These are phyloP conservation scores for Cinara cedri DNA, from an alignment of 2,888 invertebrate genomes.

Conservation along the genomic window DNA sequence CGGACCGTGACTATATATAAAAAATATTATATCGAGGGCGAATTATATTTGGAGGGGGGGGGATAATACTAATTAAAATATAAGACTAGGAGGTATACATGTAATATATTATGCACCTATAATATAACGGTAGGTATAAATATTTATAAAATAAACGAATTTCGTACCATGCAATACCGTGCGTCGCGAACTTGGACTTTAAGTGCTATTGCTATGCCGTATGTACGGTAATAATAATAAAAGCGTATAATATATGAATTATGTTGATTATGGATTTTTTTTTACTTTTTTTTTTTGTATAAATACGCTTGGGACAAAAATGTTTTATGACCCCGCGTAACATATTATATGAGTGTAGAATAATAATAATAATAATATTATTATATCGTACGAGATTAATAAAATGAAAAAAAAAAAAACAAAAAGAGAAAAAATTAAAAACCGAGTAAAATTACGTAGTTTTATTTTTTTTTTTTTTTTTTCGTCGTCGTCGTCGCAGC, in stretches of 20 bases:
- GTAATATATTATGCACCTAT: too few species aligned
- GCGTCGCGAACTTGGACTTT: constrained; percentile 7
- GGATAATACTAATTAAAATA: constrained; percentile 53
- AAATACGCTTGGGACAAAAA: constrained; percentile 38
- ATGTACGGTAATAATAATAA: background rate
- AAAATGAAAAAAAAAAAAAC: constrained; percentile 24
- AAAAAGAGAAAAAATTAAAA: constrained; percentile 5
- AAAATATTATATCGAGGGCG: constrained; percentile 33
- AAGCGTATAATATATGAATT: constrained; percentile 18
- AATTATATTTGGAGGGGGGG: constrained; percentile 28
- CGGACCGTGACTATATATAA: constrained; percentile 41
- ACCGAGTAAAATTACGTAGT: constrained; percentile 15
- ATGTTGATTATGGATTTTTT: constrained; percentile 16
- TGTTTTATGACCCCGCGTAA: constrained; percentile 23
- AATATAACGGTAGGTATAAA: background rate
- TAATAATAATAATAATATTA: too few species aligned
- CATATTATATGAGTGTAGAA: background rate
- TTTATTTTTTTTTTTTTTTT: background rate
- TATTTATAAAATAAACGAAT: constrained; percentile 13
- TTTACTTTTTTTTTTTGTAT: too few species aligned
- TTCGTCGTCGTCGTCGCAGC: background rate
- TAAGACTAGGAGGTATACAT: too few species aligned
- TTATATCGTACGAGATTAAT: background rate
- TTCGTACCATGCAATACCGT: background rate
- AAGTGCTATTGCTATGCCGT: background rate